These are phyloP conservation scores for Cheumatopsyche charites DNA, from an alignment of 1,140 invertebrate genomes.

Conservation along the genomic window DNA sequence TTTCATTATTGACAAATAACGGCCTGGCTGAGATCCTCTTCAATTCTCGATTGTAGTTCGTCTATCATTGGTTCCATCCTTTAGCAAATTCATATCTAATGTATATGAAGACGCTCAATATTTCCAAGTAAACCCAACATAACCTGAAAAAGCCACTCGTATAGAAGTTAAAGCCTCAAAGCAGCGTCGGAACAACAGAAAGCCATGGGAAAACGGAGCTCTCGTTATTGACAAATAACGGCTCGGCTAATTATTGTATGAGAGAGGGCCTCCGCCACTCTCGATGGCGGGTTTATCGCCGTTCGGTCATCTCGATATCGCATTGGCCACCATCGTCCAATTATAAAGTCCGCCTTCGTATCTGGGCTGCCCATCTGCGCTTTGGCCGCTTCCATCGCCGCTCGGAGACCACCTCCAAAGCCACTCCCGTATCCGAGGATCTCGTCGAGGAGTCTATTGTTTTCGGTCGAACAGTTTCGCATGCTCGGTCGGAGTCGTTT, in stretches of 20 bases:
- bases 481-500: neutral
- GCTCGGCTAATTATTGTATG: slow-evolving; percentile 14
- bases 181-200: neutral
- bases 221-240: slow-evolving; percentile 30
- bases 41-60: too few species aligned
- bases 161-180: too few species aligned
- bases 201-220: neutral
- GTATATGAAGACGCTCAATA: too few species aligned
- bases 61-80: too few species aligned
- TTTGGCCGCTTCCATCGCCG: slow-evolving; percentile 1
- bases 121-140: too few species aligned
- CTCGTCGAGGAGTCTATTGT: neutral
- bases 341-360: neutral
- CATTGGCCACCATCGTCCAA: slow-evolving; percentile 29
- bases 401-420: neutral
- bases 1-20: too few species aligned
- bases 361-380: slow-evolving; percentile 19
- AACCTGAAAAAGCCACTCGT: too few species aligned
- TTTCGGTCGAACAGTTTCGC: neutral
- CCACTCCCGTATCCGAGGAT: neutral
- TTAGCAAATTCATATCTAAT: too few species aligned
- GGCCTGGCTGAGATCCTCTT: too few species aligned
- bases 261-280: neutral
- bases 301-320: slow-evolving; percentile 17
- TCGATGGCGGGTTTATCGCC: neutral